Evolutionary conservation across 2,888 invertebrate species (phyloP), one percentile per base, ranked within the genome.

Genomic region (Aporophyla nigra): DNA sequence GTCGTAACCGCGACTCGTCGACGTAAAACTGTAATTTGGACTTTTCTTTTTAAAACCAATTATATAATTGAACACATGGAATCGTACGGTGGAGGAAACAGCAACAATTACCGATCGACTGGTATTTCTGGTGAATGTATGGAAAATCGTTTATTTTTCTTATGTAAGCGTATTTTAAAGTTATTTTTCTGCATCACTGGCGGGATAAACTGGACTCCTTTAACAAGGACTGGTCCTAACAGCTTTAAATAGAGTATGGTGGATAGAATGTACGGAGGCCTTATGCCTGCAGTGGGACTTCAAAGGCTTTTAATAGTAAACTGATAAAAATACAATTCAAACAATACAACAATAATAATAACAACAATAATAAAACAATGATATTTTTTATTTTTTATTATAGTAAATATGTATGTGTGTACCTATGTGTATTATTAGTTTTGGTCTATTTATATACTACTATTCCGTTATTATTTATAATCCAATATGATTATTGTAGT

Each of bases 1-100:
- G 86, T 89, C 77, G 84, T 85, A 87, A 90, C 87, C 84, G 73
- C 87, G 82, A 74, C 70, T 71, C 76, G 78, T 66, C 69, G 74
- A 79, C 70, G 69, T 66, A 61, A 69, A 76, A 69, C 76, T 68
- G 71, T 70, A 84, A 83, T 86, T 84, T 82, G 51, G 33, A 82
- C n/a, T 80, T 85, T 80, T 81, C 74, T 80, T 82, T 86, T 87
- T 78, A 62, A 76, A 77, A 73, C 67, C 83, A 86, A 86, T 83
- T 83, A 86, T 76, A 65, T 83, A 76, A 83, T 85, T 84, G 62
- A 84, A 80, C 83, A 81, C 74, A 82, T 84, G 85, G 78, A 79
- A 82, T 82, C 78, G 85, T 76, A 72, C 68, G 61, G 19, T 74
- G 61, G 62, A 75, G 83, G 83, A 76, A 85, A 76, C 74, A 80